phyloP scores from a whole-genome alignment of 2,888 invertebrate genomes.

The Phlogophora meticulosa region DNA sequence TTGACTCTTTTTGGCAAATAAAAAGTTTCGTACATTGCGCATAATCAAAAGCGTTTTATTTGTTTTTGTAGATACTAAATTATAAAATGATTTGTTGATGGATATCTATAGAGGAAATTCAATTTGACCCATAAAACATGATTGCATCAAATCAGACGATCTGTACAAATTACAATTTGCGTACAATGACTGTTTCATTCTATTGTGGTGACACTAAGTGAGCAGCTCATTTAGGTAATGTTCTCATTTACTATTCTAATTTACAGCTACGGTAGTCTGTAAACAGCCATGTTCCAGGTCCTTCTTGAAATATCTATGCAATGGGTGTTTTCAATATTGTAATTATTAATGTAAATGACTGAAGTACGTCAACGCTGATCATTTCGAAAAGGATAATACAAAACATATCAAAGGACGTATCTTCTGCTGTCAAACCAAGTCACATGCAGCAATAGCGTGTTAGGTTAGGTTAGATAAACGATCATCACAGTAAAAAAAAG shows the following conservation, averaged over 20 bases:
- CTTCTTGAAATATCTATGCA: neutral
- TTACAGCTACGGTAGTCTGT: conserved; percentile 29
- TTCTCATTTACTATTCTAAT: conserved; percentile 41
- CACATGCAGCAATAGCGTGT: conserved; percentile 25
- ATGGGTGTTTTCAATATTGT: neutral
- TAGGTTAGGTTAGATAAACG: conserved; percentile 25
- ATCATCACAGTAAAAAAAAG: conserved; percentile 2
- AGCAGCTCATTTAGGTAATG: conserved; percentile 51
- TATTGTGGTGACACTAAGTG: conserved; percentile 59
- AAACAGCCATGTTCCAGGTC: conserved; percentile 6
- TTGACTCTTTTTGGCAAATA: conserved; percentile 41
- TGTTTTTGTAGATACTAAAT: conserved; percentile 9
- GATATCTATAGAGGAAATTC: conserved; percentile 26
- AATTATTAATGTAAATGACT: neutral
- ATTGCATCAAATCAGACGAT: conserved; percentile 54
- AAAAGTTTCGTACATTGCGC: conserved; percentile 35
- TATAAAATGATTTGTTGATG: conserved; percentile 31
- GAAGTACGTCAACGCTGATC: neutral
- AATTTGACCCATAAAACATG: conserved; percentile 50
- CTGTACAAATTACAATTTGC: conserved; percentile 70
- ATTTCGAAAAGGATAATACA: neutral
- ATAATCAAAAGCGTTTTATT: neutral
- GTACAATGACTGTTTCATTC: conserved; percentile 76
- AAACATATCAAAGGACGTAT: conserved; percentile 12
- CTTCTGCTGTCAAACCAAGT: neutral